Evolutionary conservation across 2,797 vertebrate species (phyloP), one percentile per base, ranked within the genome.

Genomic region (Sebastes hubbsi): DNA sequence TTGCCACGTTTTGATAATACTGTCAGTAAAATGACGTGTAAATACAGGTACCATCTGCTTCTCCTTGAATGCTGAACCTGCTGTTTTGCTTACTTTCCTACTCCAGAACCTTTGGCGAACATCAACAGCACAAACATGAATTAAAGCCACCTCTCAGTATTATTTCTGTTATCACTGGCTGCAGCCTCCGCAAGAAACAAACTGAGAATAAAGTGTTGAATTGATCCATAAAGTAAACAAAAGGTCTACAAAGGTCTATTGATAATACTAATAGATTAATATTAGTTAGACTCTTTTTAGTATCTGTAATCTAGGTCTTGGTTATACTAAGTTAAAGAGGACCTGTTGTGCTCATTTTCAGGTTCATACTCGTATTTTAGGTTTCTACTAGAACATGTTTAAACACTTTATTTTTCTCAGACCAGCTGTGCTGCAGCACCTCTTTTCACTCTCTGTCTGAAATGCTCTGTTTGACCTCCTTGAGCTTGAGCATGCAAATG

Each of bases 61-160:
- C 34, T 84, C 29, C 58, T 56, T 1, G 20, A 29, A 24, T 6
- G 6, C 25, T 80, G 8, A 75, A 25, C 4, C 59, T 63, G 52
- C 46, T 49, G 46, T 49, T 49, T 49, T 49, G 46, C 4, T 74
- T 18, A 54, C 52, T 71, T 59, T 78, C 60, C 60, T 69, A 7
- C 63, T 71, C 34, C 84, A 82, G 70, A 68, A 74, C 52, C 49
- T 89, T 90, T 90, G 89, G 86, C 22, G 72, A 84, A 83, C 64
- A 86, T 68, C 54, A 78, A 72, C 63, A 84, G 67, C 71, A 69
- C 63, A 64, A 71, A 66, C 56, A 73, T 52, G 32, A 79, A 49
- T 72, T 59, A 80, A 85, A 91, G 55, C 54, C 32, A 25, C 63
- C 64, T 81, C 78, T 87, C 38, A n/a, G 27, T n/a, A 29, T 83